Base-by-base conservation (phyloP, 2,888 invertebrate species). In the Melanotus villosus region DNA sequence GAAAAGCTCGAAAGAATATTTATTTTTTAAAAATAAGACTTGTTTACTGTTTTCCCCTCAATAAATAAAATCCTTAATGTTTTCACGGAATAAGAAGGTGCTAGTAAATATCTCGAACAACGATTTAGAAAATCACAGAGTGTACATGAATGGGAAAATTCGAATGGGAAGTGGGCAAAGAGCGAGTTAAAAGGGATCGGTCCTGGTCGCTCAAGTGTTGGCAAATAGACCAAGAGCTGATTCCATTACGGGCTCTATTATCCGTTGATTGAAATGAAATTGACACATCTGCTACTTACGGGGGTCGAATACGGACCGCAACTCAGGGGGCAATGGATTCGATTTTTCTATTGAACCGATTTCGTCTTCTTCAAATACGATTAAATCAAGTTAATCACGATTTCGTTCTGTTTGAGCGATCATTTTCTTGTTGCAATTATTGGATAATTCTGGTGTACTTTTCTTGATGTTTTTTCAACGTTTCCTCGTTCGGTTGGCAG, bases 221-320 rank as follows among this genome's bases (percentile, higher is more conserved):
- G 84, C 82, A 85, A 85, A 85, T 84, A 85, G 84, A 84, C 82
- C 84, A 83, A 84, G 84, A 82, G 82, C 83, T 84, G 84, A 85
- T 85, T 85, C 84, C 84, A 85, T 85, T 85, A 85, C 84, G 79
- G 80, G 76, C 80, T 81, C 84, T 84, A 85, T 85, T 85, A 84
- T 84, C 79, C 79, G 77, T 80, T 84, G 84, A 85, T 85, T 85
- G 84, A 84, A 84, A 84, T 82, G 84, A 84, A 85, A 85, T 85
- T 85, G 85, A 85, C 85, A 84, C 85, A 85, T 85, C 84, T 85
- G 85, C 84, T 84, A 84, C 84, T 84, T 84, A 84, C 81, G 76
- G 72, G 73, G 72, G 77, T 68, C 71, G 56, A 65, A 69, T 45
- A 56, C 73, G 64, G 69, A 71, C 68, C 70, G 41, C 72, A 70